Conservation (phyloP, 2,113 vertebrate genomes). For the Cebus imitator region DNA sequence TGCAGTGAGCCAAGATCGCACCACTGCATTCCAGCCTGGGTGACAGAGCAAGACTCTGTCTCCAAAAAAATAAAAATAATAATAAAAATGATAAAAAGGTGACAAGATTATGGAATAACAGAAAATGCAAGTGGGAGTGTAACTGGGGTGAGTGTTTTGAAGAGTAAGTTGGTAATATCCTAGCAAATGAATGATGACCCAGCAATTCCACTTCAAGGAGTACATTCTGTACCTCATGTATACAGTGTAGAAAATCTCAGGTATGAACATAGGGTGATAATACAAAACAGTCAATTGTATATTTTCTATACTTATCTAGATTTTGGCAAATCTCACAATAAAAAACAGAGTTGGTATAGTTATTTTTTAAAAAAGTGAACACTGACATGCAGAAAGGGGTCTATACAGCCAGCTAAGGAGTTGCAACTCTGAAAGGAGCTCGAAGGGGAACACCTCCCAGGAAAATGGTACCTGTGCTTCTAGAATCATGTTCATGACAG, state of each 20-base stretch:
- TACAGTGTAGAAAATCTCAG: background rate
- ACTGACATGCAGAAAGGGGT: background rate
- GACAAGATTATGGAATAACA: background rate
- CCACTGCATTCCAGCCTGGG: too few species aligned
- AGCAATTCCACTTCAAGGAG: background rate
- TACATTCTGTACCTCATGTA: background rate
- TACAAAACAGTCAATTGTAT: background rate
- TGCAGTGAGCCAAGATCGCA: too few species aligned
- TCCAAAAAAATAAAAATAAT: too few species aligned
- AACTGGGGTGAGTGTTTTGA: background rate
- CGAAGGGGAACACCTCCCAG: background rate
- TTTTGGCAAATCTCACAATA: background rate
- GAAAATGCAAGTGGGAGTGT: background rate
- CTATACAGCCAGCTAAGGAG: background rate
- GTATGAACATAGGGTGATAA: background rate
- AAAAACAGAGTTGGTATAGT: background rate
- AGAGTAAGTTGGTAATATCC: background rate
- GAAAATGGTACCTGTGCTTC: conserved; percentile 88
- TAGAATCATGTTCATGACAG: conserved; percentile 88
- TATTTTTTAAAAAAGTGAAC: background rate
- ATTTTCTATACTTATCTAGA: background rate
- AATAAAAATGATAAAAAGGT: background rate
- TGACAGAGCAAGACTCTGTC: too few species aligned
- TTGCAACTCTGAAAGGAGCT: background rate
- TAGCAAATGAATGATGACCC: background rate